Percentiles rank a stretch among this genome's conserved stretches.
These are phyloP conservation scores for Homalodisca vitripennis DNA, from an alignment of 1,140 invertebrate species.

Conservation along the genomic window DNA sequence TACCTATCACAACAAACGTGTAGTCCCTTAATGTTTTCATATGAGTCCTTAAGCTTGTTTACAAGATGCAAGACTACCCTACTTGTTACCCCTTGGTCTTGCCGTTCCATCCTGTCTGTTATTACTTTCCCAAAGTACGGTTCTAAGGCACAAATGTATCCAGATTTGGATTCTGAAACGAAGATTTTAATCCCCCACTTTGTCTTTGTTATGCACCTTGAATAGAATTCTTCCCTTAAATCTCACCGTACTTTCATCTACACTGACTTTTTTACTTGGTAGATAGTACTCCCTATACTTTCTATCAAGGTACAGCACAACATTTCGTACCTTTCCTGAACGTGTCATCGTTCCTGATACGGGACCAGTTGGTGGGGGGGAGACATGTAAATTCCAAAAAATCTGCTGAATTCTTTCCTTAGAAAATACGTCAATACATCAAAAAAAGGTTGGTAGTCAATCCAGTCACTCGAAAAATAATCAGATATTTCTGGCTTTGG, in stretches of 20 bases:
- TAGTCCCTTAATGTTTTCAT: too few relatives aligned
- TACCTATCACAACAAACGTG: too few relatives aligned
- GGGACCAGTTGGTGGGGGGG: neutral
- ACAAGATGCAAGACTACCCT: neutral
- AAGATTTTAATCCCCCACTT: too few relatives aligned
- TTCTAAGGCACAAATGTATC: too few relatives aligned
- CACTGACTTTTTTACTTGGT: neutral
- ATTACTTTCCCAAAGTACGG: too few relatives aligned
- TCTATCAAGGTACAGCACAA: neutral
- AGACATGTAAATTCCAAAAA: neutral
- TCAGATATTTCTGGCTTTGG: constrained; percentile 16
- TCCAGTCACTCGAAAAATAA: constrained; percentile 16
- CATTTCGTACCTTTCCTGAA: neutral
- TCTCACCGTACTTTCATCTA: constrained; percentile 17
- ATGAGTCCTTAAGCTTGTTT: neutral
- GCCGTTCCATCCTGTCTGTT: neutral
- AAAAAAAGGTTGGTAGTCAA: neutral
- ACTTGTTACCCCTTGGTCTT: neutral
- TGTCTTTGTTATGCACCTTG: neutral
- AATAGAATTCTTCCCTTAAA: constrained; percentile 15
- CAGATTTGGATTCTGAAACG: neutral
- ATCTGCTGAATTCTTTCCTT: neutral
- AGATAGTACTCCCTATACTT: constrained; percentile 5
- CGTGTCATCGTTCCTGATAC: neutral
- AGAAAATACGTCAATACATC: neutral